Conservation (phyloP, 2,888 invertebrate species). For the Athalia rosae region DNA sequence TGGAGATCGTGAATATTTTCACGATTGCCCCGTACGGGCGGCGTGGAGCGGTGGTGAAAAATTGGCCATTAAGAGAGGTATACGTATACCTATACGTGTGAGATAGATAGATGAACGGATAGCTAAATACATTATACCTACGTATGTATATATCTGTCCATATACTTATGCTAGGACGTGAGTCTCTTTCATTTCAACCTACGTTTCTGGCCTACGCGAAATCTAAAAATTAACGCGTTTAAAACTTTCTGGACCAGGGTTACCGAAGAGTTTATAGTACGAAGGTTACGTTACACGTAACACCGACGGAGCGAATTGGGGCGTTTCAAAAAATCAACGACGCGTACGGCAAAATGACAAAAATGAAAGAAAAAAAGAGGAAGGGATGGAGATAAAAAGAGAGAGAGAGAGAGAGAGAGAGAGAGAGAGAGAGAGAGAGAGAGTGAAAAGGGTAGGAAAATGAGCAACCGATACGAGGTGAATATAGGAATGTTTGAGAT, state of each 20-base stretch:
- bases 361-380: not conserved
- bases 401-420: not conserved
- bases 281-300: not conserved
- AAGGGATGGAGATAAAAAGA: not conserved
- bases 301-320: not conserved
- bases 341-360: too few species aligned
- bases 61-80: too few species aligned
- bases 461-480: too few species aligned
- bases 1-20: not conserved
- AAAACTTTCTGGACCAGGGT: conserved; percentile 18
- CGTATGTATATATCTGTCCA: not conserved
- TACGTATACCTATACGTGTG: not conserved
- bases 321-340: not conserved
- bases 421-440: not conserved
- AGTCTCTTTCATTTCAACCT: not conserved
- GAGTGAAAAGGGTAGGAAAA: not conserved
- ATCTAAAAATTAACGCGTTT: conserved; percentile 15
- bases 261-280: not conserved
- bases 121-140: not conserved
- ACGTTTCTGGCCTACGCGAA: conserved; percentile 17
- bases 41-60: too few species aligned
- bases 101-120: not conserved
- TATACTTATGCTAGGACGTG: not conserved
- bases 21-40: not conserved
- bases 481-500: conserved; percentile 8